These are phyloP conservation scores for Amblyornis subalaris DNA, from an alignment of 2,113 vertebrate species.

Conservation along the genomic window DNA sequence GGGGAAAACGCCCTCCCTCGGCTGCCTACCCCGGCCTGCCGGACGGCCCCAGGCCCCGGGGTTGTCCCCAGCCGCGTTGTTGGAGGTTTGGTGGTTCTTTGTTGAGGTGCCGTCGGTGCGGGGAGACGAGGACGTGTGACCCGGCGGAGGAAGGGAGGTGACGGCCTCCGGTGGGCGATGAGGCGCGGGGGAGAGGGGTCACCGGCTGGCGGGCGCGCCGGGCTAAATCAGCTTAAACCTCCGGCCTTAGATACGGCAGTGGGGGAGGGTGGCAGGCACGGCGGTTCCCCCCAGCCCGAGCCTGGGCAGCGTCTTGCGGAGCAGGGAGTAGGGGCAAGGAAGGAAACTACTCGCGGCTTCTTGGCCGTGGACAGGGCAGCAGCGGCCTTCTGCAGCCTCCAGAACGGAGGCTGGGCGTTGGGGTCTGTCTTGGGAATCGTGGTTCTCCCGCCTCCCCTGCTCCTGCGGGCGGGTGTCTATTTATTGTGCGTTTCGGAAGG, in stretches of 20 bases:
- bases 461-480: neutral
- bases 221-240: neutral
- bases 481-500: neutral
- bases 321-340: too few relatives aligned
- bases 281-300: neutral
- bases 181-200: neutral
- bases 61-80: neutral
- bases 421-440: neutral
- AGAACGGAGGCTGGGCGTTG: neutral
- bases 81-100: slow-evolving; percentile 51
- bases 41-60: neutral
- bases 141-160: too few relatives aligned
- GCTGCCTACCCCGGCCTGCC: neutral
- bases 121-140: neutral
- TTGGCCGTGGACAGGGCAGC: neutral
- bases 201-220: neutral
- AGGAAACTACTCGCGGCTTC: neutral
- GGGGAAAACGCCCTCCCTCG: rapidly evolving
- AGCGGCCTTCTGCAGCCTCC: neutral
- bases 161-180: neutral
- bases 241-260: neutral
- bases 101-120: neutral
- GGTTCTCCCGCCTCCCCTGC: neutral
- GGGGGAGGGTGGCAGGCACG: neutral
- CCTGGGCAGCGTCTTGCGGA: neutral